Evolutionary conservation across 1,140 invertebrate species (phyloP).

Genomic region (Belonocnema kinseyi): DNA sequence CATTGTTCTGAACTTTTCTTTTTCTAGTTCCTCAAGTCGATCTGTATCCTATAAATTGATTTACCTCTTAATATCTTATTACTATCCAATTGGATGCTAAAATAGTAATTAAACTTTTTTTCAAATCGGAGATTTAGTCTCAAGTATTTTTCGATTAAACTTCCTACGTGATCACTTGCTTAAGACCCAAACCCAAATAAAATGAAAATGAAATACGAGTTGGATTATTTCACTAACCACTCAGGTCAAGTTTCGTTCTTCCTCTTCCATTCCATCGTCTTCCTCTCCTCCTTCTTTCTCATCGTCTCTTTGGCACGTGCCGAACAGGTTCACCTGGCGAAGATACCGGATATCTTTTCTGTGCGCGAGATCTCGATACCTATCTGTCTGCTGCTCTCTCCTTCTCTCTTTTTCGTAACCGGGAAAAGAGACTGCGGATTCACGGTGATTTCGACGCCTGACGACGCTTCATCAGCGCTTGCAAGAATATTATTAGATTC

Average conservation of each 20-base stretch:
- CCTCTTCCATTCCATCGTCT: slow-evolving; percentile 10
- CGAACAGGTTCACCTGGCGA: slow-evolving; percentile 44
- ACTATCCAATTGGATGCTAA: not conserved
- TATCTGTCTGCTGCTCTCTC: slow-evolving; percentile 18
- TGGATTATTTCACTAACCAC: not conserved
- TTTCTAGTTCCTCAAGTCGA: too few species aligned
- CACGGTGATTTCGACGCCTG: slow-evolving; percentile 35
- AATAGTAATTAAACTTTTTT: slow-evolving; percentile 3
- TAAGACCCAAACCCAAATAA: too few species aligned
- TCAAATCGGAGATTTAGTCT: not conserved
- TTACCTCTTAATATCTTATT: not conserved
- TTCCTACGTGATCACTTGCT: too few species aligned
- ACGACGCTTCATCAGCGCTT: slow-evolving; percentile 29
- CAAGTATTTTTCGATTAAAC: not conserved
- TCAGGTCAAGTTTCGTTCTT: slow-evolving; percentile 26
- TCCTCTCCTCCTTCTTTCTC: slow-evolving; percentile 34
- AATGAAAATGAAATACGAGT: too few species aligned
- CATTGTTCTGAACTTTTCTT: slow-evolving; percentile 5
- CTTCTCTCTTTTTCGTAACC: slow-evolving; percentile 16
- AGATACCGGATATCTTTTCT: slow-evolving; percentile 49
- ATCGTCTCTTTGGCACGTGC: slow-evolving; percentile 46
- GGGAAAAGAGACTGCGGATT: slow-evolving; percentile 27
- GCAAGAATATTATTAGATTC: slow-evolving; percentile 36
- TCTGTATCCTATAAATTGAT: too few species aligned
- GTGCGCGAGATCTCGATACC: slow-evolving; percentile 39